Conservation (phyloP, 92 coral and sea anemone species). For the Epizoanthus ramosus region DNA sequence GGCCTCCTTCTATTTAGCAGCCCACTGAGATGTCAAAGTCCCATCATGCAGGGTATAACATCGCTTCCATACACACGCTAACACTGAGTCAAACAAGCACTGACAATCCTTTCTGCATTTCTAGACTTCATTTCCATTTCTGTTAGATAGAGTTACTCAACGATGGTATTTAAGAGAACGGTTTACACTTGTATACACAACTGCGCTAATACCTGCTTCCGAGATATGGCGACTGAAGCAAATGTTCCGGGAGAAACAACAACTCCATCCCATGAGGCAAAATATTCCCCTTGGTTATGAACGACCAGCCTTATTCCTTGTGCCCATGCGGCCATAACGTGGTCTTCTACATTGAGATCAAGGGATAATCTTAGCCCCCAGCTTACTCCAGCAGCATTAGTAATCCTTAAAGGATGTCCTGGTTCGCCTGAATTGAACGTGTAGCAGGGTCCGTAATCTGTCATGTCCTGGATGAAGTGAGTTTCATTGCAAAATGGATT, state of each 20-base stretch:
- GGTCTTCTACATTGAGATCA: constrained; percentile 38
- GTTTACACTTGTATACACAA: too few relatives aligned
- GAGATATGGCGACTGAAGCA: constrained; percentile 50
- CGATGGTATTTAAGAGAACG: too few relatives aligned
- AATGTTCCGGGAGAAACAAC: constrained; percentile 64
- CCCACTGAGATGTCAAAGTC: too few relatives aligned
- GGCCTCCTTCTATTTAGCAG: too few relatives aligned
- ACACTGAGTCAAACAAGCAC: too few relatives aligned
- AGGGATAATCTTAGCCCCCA: constrained; percentile 13
- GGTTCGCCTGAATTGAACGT: constrained; percentile 57
- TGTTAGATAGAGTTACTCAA: too few relatives aligned
- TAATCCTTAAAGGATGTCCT: neutral
- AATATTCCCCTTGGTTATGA: constrained; percentile 66
- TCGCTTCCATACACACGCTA: too few relatives aligned
- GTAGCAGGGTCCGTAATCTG: constrained; percentile 34
- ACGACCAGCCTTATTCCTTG: constrained; percentile 62
- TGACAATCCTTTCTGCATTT: too few relatives aligned
- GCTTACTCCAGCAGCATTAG: neutral
- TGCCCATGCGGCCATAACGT: constrained; percentile 20
- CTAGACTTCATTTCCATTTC: too few relatives aligned
- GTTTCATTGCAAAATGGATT: neutral
- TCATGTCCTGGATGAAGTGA: constrained; percentile 37
- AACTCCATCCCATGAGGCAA: constrained; percentile 44
- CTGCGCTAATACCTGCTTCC: constrained; percentile 46
- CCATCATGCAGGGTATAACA: too few relatives aligned